Conservation (phyloP, 1,140 invertebrate species). For the Zaprionus inermis region DNA sequence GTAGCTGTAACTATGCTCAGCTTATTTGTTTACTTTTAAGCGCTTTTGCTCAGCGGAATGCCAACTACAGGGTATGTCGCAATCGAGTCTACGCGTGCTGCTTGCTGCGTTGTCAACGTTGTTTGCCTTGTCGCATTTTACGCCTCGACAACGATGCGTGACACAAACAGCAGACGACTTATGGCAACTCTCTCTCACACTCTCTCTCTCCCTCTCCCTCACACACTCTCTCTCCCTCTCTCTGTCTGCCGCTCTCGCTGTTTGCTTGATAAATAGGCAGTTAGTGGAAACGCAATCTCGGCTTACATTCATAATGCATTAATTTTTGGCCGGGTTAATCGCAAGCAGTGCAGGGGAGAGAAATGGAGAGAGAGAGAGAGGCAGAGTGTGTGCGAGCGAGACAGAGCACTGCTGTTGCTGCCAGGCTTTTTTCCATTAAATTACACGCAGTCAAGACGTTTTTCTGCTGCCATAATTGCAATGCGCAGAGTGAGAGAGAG, state of each 20-base stretch:
- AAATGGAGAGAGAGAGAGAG: neutral
- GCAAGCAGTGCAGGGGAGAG: slow-evolving; percentile 19
- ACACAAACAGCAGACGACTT: slow-evolving; percentile 57
- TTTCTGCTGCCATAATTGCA: slow-evolving; percentile 54
- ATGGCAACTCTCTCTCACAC: neutral
- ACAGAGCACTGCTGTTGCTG: slow-evolving; percentile 5
- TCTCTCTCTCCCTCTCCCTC: neutral
- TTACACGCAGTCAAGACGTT: slow-evolving; percentile 66
- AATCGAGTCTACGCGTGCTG: slow-evolving; percentile 10
- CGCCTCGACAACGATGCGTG: slow-evolving; percentile 52
- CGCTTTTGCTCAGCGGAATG: too few relatives aligned
- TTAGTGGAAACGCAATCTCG: slow-evolving; percentile 56
- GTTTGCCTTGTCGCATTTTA: slow-evolving; percentile 54
- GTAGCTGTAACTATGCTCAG: too few relatives aligned
- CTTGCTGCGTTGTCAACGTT: slow-evolving; percentile 26
- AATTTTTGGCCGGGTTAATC: slow-evolving; percentile 50
- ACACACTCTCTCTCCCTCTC: neutral
- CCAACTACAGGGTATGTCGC: neutral
- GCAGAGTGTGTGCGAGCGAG: neutral
- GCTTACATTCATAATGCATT: slow-evolving; percentile 76
- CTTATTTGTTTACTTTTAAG: too few relatives aligned
- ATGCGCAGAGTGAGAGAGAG: neutral
- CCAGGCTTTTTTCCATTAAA: slow-evolving; percentile 73
- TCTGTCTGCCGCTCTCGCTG: neutral
- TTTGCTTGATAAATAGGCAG: slow-evolving; percentile 69